Conservation (phyloP, 2,888 invertebrate genomes). For the Drosophila meridiana region DNA sequence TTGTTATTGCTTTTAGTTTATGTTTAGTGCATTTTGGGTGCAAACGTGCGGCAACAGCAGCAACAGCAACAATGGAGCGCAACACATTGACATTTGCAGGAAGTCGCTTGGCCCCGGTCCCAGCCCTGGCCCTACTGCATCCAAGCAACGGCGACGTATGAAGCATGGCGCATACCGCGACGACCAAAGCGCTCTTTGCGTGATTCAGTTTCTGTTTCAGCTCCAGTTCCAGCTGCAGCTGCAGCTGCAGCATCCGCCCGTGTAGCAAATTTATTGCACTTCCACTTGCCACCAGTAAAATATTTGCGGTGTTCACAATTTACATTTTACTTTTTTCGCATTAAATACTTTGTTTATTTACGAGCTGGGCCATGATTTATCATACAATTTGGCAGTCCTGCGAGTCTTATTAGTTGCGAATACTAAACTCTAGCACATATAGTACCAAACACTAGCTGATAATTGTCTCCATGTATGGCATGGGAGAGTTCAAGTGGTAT, state of each 20-base stretch:
- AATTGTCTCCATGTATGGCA: background rate
- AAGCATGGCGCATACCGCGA: slow-evolving; percentile 5
- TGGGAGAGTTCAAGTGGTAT: too few species aligned
- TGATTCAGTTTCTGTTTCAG: slow-evolving; percentile 22
- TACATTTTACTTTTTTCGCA: slow-evolving; percentile 54
- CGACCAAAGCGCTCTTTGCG: background rate
- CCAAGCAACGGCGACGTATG: slow-evolving; percentile 11
- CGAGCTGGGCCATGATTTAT: slow-evolving; percentile 34
- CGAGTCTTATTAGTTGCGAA: background rate
- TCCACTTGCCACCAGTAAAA: slow-evolving; percentile 54
- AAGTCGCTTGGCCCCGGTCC: slow-evolving; percentile 32
- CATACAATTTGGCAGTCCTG: slow-evolving; percentile 12
- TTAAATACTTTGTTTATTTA: slow-evolving; percentile 28
- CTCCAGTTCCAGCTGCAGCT: background rate
- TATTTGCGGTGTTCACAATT: slow-evolving; percentile 56
- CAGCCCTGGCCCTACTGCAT: slow-evolving; percentile 35
- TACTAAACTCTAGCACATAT: background rate
- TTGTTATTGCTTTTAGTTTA: slow-evolving; percentile 48
- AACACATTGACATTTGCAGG: slow-evolving; percentile 53
- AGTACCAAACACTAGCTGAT: background rate
- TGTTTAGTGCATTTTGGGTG: slow-evolving; percentile 62
- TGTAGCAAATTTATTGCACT: slow-evolving; percentile 62
- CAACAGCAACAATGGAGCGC: slow-evolving; percentile 8
- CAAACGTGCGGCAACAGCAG: slow-evolving; percentile 51
- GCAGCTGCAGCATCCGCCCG: slow-evolving; percentile 40